Evolutionary conservation across 23 tunicate species (phyloP), one percentile per base, ranked within the genome.

Genomic region (Trididemnum miniatum): DNA sequence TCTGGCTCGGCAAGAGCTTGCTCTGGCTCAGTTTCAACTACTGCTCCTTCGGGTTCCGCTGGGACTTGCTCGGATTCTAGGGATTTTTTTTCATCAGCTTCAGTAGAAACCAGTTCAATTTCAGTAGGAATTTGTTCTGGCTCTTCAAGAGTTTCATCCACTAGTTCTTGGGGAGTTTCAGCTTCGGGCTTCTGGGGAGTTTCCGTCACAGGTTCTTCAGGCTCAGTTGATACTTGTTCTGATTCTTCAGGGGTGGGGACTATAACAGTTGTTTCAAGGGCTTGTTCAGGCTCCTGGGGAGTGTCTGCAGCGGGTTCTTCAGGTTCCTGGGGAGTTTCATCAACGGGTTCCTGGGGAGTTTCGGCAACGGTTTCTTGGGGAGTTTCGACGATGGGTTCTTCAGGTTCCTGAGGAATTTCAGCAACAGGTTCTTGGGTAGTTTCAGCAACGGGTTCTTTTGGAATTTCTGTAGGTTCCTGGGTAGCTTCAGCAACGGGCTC

Each of bases 1-100:
- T n/a, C n/a, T n/a, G n/a, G n/a, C n/a, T n/a, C n/a, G n/a, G 69
- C 69, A 62, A 24, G 4, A 15, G 69, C 69, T 62, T 62, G 69
- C 24, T 62, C 69, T 4, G 27, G 29, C 30, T 62, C 69, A 5
- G 75, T 32, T 31, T 31, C 75, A n/a, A n/a, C n/a, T n/a, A n/a
- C n/a, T n/a, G n/a, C n/a, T n/a, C n/a, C n/a, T n/a, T n/a, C n/a
- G n/a, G n/a, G n/a, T n/a, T n/a, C n/a, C n/a, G n/a, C 59, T 15
- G 59, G 20, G 20, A 50, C 71, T 12, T 12, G 71, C 22, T 63
- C 71, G 31, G 71, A 23, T 9, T 15, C 71, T 22, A 23, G 22
- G 31, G 71, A 9, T 63, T 63, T 63, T 63, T 63, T 23, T 23
- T 63, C n/a, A 7, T 5, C 22, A 22, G 71, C n/a, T 23, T 63